Evolutionary conservation across 2,797 vertebrate genomes (phyloP).

Genomic region (Micromesistius poutassou): DNA sequence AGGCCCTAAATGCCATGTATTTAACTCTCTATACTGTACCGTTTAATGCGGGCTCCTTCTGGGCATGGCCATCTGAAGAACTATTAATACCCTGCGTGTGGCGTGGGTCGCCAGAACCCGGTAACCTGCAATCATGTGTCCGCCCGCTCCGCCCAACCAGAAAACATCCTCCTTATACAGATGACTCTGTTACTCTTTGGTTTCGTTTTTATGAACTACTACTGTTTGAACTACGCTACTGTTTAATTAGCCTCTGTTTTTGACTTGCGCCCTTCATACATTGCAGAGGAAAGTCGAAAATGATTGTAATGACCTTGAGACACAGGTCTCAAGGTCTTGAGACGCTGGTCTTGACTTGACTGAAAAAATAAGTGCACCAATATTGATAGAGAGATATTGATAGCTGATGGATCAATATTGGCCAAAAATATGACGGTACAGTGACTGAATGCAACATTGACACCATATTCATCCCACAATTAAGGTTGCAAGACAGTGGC

Average conservation of each 20-base stretch:
- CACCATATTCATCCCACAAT: no score
- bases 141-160: neutral
- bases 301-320: neutral
- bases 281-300: neutral
- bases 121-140: slow-evolving; percentile 5
- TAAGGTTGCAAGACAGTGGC: no score
- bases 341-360: neutral
- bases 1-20: slow-evolving; percentile 45
- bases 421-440: neutral
- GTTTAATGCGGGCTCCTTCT: slow-evolving; percentile 24
- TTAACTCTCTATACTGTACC: slow-evolving; percentile 16
- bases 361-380: no score
- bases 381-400: no score
- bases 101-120: neutral
- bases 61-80: slow-evolving; percentile 21
- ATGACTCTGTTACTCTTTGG: neutral
- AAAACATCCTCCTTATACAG: neutral
- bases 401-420: neutral
- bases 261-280: neutral
- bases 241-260: neutral
- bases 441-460: neutral
- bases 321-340: neutral
- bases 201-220: neutral
- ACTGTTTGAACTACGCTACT: neutral
- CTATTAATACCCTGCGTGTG: slow-evolving; percentile 54